Percentiles rank a stretch among this genome's conserved stretches.
Conservation (phyloP, 2,113 vertebrate species). For the Tupaia chinensis region DNA sequence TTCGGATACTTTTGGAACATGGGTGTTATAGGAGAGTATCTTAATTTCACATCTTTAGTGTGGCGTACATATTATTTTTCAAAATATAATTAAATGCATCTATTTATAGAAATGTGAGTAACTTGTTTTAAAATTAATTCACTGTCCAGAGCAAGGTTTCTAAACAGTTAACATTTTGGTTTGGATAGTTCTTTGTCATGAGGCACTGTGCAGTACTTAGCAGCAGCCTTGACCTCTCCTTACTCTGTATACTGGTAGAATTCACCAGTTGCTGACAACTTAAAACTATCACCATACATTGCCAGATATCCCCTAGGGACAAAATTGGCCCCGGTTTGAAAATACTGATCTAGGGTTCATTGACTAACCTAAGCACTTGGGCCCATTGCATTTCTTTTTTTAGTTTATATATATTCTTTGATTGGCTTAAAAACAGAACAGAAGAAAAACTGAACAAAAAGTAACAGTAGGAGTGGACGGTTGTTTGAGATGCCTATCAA, state of each 20-base stretch:
- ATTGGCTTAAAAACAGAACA: not conserved
- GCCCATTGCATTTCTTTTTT: not conserved
- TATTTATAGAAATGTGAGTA: conserved; percentile 33
- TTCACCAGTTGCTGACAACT: no score
- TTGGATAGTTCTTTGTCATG: not conserved
- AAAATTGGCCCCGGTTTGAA: not conserved
- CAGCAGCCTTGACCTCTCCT: not conserved
- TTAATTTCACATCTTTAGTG: conserved; percentile 54
- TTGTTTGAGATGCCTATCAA: not conserved
- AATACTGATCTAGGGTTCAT: not conserved
- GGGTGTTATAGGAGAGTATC: not conserved
- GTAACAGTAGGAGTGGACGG: not conserved
- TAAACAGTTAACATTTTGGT: not conserved
- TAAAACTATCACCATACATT: not conserved
- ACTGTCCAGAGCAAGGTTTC: conserved; percentile 35
- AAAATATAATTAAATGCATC: not conserved
- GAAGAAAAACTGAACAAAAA: not conserved
- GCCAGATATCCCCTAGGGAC: not conserved
- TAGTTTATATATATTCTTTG: not conserved
- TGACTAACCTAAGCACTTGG: not conserved
- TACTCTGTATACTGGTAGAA: not conserved
- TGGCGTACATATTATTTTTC: conserved; percentile 4
- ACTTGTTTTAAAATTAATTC: conserved; percentile 56
- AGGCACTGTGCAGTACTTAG: not conserved
- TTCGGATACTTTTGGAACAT: not conserved